A percentile compares a stretch with the other conserved stretches of the same genome.
Conservation (phyloP, 2,888 invertebrate genomes). For the Callyntrura guangdongensis region DNA sequence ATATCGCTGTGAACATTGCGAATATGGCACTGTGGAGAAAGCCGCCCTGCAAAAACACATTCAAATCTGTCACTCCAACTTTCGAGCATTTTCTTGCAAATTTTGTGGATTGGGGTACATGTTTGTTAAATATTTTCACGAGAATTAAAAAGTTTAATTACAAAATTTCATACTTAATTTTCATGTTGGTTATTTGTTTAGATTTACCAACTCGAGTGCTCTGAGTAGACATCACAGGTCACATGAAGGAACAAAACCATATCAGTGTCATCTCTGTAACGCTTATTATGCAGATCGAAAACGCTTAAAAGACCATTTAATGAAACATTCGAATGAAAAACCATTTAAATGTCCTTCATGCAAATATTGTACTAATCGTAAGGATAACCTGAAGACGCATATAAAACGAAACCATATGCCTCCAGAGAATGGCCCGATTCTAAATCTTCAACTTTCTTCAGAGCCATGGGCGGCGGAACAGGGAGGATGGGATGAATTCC, state of each 20-base stretch:
- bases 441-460: background rate
- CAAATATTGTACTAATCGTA: conserved; percentile 82
- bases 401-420: conserved; percentile 81
- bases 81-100: conserved; percentile 84
- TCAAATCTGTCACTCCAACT: conserved; percentile 84
- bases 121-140: background rate
- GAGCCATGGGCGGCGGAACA: too few relatives aligned
- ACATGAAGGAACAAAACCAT: conserved; percentile 85
- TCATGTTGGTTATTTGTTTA: conserved; percentile 35
- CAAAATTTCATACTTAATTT: background rate
- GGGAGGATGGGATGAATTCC: too few relatives aligned
- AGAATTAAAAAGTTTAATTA: too few relatives aligned
- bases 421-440: conserved; percentile 53
- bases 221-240: conserved; percentile 84
- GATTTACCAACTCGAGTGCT: conserved; percentile 84
- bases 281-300: conserved; percentile 85
- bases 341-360: conserved; percentile 84
- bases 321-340: conserved; percentile 85
- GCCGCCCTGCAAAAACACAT: conserved; percentile 85
- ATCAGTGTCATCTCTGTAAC: conserved; percentile 84
- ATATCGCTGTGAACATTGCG: conserved; percentile 84
- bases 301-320: conserved; percentile 84
- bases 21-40: conserved; percentile 85
- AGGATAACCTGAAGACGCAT: conserved; percentile 83
- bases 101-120: conserved; percentile 83